phyloP scores from a whole-genome alignment of 2,113 vertebrate genomes.

The Pomatostomus ruficeps region DNA sequence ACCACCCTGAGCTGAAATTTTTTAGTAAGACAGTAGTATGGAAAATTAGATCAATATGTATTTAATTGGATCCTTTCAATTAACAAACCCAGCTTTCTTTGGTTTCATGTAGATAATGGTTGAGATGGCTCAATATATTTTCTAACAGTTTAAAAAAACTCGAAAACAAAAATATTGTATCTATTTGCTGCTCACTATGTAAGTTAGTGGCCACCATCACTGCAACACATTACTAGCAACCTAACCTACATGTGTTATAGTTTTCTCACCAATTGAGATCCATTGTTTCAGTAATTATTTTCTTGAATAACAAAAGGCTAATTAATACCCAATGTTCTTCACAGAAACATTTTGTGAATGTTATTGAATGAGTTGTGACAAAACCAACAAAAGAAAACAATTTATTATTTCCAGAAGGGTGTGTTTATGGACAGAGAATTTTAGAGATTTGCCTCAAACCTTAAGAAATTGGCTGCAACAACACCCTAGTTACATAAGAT shows the following conservation, averaged over 20 bases:
- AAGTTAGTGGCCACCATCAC: background rate
- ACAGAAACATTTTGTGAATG: background rate
- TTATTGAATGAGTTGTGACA: background rate
- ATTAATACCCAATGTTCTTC: background rate
- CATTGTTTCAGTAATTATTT: background rate
- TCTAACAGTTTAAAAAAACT: background rate
- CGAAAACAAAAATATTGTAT: background rate
- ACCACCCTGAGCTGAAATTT: background rate
- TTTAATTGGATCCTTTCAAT: background rate
- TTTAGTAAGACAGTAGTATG: background rate
- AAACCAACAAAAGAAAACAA: background rate
- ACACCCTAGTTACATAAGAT: background rate
- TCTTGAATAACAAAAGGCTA: background rate
- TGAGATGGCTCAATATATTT: background rate
- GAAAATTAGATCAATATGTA: background rate
- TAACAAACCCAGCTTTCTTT: background rate
- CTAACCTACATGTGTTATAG: background rate
- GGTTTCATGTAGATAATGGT: background rate
- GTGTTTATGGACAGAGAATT: background rate
- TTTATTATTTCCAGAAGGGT: background rate
- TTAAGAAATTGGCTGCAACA: background rate
- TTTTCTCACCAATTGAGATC: background rate
- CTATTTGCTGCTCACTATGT: rapidly evolving
- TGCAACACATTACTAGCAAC: background rate
- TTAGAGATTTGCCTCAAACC: background rate